Conservation (phyloP, 1,140 invertebrate genomes). For the Phymorhynchus buccinoides region DNA sequence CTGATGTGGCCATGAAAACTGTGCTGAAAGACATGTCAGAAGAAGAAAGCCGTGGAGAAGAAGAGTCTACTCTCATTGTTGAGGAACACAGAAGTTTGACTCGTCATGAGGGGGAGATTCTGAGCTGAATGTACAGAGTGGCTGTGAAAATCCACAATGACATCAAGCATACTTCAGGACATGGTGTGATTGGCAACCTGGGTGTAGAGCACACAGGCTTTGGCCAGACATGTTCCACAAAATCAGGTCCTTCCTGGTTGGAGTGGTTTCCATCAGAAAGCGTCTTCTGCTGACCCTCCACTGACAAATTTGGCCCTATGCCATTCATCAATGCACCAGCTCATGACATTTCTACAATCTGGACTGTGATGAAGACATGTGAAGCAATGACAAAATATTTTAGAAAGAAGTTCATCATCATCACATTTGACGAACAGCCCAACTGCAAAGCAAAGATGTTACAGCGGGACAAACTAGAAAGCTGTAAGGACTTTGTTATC, state of each 20-base stretch:
- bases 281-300: no score
- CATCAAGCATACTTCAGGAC: background rate
- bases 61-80: background rate
- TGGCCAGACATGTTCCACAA: no score
- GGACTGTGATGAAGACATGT: no score
- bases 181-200: background rate
- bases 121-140: conserved; percentile 2
- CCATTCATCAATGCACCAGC: no score
- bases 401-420: background rate
- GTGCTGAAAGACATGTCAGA: background rate
- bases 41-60: background rate
- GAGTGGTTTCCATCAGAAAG: no score
- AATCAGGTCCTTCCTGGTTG: no score
- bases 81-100: background rate
- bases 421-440: background rate
- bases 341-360: no score
- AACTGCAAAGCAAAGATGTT: background rate
- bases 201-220: background rate
- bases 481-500: no score
- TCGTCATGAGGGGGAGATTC: background rate
- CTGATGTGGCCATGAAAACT: background rate
- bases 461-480: no score
- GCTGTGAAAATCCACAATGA: background rate
- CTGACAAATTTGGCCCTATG: no score
- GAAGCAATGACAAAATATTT: no score